A percentile compares a stretch with the other conserved stretches of the same genome.
phyloP scores from a whole-genome alignment of 1,140 invertebrate species.

The Caenorhabditis inopinata region DNA sequence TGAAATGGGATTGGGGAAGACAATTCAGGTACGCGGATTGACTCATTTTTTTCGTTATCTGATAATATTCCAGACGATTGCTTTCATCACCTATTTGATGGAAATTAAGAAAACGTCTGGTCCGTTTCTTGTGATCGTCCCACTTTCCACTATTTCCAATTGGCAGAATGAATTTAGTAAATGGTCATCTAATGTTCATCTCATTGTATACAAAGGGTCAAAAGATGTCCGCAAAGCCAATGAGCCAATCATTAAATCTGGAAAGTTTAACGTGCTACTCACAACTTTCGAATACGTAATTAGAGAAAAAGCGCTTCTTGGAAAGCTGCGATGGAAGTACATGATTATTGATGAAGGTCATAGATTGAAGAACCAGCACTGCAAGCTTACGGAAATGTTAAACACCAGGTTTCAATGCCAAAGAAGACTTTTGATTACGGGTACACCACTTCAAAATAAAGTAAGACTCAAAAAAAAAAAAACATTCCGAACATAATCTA shows the following conservation, averaged over 20 bases:
- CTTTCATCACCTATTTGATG: constrained; percentile 90
- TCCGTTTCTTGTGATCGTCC: constrained; percentile 96
- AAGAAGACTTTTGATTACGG: constrained; percentile 84
- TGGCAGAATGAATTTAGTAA: constrained; percentile 99
- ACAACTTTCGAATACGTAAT: constrained; percentile 98
- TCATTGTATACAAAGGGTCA: constrained; percentile 94
- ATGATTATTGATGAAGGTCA: constrained; percentile 98
- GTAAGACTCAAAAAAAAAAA: too few relatives aligned
- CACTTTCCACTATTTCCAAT: constrained; percentile 98
- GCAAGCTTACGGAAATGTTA: constrained; percentile 94
- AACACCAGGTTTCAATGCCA: constrained; percentile 84
- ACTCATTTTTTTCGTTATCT: too few relatives aligned
- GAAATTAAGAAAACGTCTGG: constrained; percentile 93
- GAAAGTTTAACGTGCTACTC: constrained; percentile 98
- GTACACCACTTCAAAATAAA: constrained; percentile 3
- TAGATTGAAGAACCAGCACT: constrained; percentile 99
- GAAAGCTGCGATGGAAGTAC: constrained; percentile 90
- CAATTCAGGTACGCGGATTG: constrained; percentile 71
- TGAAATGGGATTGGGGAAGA: constrained; percentile 79
- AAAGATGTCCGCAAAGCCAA: constrained; percentile 90
- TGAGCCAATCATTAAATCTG: constrained; percentile 94
- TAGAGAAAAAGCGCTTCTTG: constrained; percentile 96
- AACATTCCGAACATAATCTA: too few relatives aligned
- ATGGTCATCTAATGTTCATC: constrained; percentile 99
- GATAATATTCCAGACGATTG: constrained; percentile 80